Percentiles rank a stretch among this genome's conserved stretches.
These are phyloP conservation scores for Tupaia chinensis DNA, from an alignment of 2,113 vertebrate species.

Conservation along the genomic window DNA sequence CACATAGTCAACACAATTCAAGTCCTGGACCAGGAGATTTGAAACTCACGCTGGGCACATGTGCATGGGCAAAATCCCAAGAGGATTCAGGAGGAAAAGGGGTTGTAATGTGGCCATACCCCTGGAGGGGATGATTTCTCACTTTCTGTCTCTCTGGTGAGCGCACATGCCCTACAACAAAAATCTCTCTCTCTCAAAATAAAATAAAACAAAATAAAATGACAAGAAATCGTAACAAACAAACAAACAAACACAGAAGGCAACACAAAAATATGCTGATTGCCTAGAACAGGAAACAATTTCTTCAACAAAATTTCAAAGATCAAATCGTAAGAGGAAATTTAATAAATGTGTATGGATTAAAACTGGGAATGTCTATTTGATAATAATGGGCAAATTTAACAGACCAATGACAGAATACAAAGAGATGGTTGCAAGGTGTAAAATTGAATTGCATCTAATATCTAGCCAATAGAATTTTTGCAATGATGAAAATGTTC, in stretches of 20 bases:
- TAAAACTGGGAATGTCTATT: background rate
- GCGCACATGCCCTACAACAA: too few species aligned
- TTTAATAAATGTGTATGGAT: background rate
- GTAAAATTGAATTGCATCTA: background rate
- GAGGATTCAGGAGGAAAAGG: too few species aligned
- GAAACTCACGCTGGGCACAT: too few species aligned
- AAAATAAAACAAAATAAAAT: too few species aligned
- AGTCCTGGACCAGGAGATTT: too few species aligned
- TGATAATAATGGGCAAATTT: background rate
- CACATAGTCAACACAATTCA: too few species aligned
- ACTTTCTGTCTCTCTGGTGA: too few species aligned
- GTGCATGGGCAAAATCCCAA: too few species aligned
- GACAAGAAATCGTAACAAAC: background rate
- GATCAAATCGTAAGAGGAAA: background rate
- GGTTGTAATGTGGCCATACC: too few species aligned
- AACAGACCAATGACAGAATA: background rate
- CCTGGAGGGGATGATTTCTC: too few species aligned
- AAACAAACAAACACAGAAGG: background rate
- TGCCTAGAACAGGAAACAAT: background rate
- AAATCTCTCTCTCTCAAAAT: too few species aligned
- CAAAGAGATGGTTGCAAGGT: background rate
- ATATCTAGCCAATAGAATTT: background rate
- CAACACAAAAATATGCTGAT: background rate
- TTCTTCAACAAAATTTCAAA: background rate
- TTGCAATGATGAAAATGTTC: background rate